These are phyloP conservation scores for Gambusia holbrooki DNA, from an alignment of 2,113 vertebrate genomes.

Conservation along the genomic window DNA sequence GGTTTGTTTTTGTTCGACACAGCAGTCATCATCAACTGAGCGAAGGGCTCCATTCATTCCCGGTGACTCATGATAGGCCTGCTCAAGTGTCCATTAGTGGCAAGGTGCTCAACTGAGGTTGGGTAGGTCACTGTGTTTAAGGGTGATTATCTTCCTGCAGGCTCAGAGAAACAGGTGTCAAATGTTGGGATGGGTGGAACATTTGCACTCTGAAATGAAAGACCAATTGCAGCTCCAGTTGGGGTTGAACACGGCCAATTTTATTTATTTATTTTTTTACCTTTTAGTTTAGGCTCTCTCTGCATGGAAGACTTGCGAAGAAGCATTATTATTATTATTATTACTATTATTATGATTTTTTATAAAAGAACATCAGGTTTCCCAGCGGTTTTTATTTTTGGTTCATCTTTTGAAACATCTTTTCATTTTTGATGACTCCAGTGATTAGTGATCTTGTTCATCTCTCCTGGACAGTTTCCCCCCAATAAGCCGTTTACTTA, in stretches of 20 bases:
- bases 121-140: constrained; percentile 5
- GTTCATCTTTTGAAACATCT: constrained; percentile 23
- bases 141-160: not conserved
- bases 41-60: constrained; percentile 25
- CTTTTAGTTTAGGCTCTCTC: not conserved
- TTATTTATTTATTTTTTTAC: not conserved
- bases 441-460: constrained; percentile 46
- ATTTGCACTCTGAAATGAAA: not conserved
- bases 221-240: not conserved
- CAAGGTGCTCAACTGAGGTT: not conserved
- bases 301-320: not conserved
- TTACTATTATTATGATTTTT: no score
- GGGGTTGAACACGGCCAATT: not conserved
- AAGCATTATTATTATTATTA: not conserved
- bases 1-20: constrained; percentile 52
- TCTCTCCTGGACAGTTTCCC: constrained; percentile 46
- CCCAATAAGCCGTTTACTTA: constrained; percentile 54
- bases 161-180: not conserved
- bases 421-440: constrained; percentile 43
- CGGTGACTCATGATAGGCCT: constrained; percentile 38
- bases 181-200: constrained; percentile 5
- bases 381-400: not conserved
- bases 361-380: not conserved
- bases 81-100: constrained; percentile 37
- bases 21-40: constrained; percentile 63